Percentiles rank a stretch among this genome's conserved stretches.
Conservation (phyloP, 2,797 vertebrate genomes). For the Oceanodroma leucorhoa region DNA sequence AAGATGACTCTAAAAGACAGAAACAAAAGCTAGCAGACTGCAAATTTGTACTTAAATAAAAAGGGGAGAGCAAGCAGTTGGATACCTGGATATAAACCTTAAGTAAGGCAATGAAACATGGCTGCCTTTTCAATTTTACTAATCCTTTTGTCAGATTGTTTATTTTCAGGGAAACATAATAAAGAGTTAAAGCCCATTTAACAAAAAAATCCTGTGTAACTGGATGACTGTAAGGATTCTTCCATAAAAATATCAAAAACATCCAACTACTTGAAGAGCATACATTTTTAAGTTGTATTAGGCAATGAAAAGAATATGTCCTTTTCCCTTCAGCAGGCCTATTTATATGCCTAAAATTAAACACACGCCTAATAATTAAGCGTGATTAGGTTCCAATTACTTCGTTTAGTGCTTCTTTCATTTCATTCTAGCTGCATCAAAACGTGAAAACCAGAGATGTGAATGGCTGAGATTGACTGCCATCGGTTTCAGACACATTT, state of each 20-base stretch:
- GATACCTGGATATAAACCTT: not conserved
- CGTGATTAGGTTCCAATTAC: slow-evolving; percentile 38
- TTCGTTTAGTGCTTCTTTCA: not conserved
- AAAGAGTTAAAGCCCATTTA: not conserved
- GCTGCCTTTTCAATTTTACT: not conserved
- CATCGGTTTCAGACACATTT: slow-evolving; percentile 18
- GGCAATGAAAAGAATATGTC: slow-evolving; percentile 29
- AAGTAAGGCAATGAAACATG: not conserved
- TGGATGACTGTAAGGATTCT: not conserved
- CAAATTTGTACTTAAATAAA: not conserved
- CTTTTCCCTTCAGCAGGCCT: slow-evolving; percentile 43
- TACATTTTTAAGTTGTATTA: not conserved
- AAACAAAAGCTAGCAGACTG: not conserved
- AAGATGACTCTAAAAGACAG: not conserved
- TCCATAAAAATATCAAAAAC: not conserved
- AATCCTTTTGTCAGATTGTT: not conserved
- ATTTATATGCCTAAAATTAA: slow-evolving; percentile 54
- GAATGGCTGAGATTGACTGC: slow-evolving; percentile 42
- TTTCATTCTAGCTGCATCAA: not conserved
- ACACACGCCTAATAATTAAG: slow-evolving; percentile 57
- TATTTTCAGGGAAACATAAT: not conserved
- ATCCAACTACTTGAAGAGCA: not conserved
- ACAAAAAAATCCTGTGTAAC: not conserved
- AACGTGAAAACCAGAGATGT: not conserved
- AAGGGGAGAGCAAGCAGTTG: not conserved